Conservation (phyloP, 2,113 vertebrate species). For the Strigops habroptila region DNA sequence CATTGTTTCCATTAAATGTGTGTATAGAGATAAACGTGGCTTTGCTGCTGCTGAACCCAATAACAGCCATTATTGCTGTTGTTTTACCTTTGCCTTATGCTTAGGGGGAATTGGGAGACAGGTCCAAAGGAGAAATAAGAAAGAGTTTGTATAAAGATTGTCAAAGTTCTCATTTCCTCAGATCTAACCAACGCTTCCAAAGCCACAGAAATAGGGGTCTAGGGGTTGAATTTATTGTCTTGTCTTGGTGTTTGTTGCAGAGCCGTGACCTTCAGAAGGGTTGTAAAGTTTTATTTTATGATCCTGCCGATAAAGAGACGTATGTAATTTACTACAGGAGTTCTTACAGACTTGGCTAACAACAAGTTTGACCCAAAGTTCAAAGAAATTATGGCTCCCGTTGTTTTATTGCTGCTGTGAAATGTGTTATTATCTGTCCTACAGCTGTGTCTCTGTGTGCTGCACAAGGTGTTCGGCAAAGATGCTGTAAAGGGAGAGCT, state of each 20-base stretch:
- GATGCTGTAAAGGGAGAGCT: conserved; percentile 1
- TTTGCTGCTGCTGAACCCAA: not conserved
- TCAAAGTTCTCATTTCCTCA: not conserved
- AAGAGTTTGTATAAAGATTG: not conserved
- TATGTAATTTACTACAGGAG: conserved; percentile 5
- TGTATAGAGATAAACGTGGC: conserved; percentile 5
- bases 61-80: not conserved
- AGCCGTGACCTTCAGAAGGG: conserved; percentile 9
- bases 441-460: not conserved
- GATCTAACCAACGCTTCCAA: not conserved
- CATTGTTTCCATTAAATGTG: conserved; percentile 34
- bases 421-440: not conserved
- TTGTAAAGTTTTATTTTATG: conserved; percentile 57
- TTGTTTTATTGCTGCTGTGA: conserved; percentile 33
- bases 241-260: conserved; percentile 5
- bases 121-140: conserved; percentile 2
- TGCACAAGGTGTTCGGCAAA: not conserved
- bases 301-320: conserved; percentile 23
- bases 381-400: conserved; percentile 45
- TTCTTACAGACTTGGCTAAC: conserved; percentile 51
- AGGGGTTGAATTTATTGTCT: not conserved
- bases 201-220: not conserved
- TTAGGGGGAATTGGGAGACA: not conserved
- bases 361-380: conserved; percentile 47
- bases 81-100: not conserved